Conservation (phyloP, 92 coral and sea anemone species). For the Actinostola sp. region DNA sequence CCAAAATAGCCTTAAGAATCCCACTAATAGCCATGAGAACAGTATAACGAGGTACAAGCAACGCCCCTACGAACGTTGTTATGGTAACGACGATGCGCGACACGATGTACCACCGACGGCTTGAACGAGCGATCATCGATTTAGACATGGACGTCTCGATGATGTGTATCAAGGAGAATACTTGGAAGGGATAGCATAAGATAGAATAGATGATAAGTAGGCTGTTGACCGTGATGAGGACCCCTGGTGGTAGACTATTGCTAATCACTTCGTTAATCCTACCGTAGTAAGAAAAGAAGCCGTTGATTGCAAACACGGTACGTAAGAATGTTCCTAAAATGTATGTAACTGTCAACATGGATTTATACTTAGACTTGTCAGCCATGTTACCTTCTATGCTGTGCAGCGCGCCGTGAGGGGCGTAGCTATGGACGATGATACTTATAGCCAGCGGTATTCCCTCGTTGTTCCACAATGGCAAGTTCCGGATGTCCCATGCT, state of each 20-base stretch:
- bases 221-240: slow-evolving; percentile 36
- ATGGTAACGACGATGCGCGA: slow-evolving; percentile 37
- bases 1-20: slow-evolving; percentile 16
- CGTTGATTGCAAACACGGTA: slow-evolving; percentile 51
- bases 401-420: slow-evolving; percentile 51
- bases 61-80: slow-evolving; percentile 35
- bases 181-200: slow-evolving; percentile 54
- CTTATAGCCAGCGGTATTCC: slow-evolving; percentile 41
- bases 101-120: slow-evolving; percentile 42
- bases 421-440: slow-evolving; percentile 53
- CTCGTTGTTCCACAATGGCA: slow-evolving; percentile 30
- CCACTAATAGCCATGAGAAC: slow-evolving; percentile 49
- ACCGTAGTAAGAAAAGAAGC: slow-evolving; percentile 59
- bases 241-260: slow-evolving; percentile 55
- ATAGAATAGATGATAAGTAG: slow-evolving; percentile 40
- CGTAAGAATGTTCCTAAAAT: slow-evolving; percentile 36
- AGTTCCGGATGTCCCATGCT: slow-evolving; percentile 31
- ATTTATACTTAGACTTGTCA: slow-evolving; percentile 28
- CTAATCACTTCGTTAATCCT: slow-evolving; percentile 48
- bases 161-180: slow-evolving; percentile 45
- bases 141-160: slow-evolving; percentile 42
- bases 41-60: slow-evolving; percentile 54
- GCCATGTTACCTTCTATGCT: slow-evolving; percentile 56
- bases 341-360: slow-evolving; percentile 40
- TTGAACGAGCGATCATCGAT: slow-evolving; percentile 5